Evolutionary conservation across 2,797 vertebrate species (phyloP).

Genomic region (Simalia tracyae): DNA sequence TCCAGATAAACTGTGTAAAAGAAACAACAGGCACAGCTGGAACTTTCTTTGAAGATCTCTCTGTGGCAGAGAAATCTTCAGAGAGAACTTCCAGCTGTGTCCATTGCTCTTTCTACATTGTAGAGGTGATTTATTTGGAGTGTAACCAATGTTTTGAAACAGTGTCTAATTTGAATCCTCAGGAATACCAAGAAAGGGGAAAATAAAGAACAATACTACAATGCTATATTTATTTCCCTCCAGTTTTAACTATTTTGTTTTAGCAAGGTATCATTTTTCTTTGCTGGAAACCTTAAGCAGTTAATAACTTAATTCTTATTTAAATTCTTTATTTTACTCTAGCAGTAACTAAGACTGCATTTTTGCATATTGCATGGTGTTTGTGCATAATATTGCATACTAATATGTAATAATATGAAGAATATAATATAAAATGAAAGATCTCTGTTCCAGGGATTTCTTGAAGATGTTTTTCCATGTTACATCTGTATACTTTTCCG

Average conservation of each 20-base stretch:
- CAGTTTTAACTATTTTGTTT: background rate
- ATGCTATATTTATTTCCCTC: background rate
- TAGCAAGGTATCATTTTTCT: background rate
- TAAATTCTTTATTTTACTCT: background rate
- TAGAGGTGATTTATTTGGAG: conserved; percentile 19
- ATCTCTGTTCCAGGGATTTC: background rate
- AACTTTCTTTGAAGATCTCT: conserved; percentile 17
- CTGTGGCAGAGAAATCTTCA: background rate
- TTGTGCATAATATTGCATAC: background rate
- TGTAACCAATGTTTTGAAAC: background rate
- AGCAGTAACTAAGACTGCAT: background rate
- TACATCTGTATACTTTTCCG: background rate
- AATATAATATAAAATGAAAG: background rate
- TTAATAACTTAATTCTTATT: background rate
- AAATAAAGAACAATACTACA: background rate
- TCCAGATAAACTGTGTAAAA: conserved; percentile 8
- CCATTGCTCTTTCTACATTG: background rate
- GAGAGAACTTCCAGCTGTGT: conserved; percentile 7
- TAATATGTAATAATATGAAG: background rate
- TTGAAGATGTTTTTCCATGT: background rate
- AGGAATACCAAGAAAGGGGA: background rate
- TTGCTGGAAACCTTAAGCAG: background rate
- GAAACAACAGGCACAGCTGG: background rate
- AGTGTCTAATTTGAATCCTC: background rate
- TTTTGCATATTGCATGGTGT: background rate